Base-by-base conservation (phyloP, 2,888 invertebrate species). In the Melinaea marsaeus region DNA sequence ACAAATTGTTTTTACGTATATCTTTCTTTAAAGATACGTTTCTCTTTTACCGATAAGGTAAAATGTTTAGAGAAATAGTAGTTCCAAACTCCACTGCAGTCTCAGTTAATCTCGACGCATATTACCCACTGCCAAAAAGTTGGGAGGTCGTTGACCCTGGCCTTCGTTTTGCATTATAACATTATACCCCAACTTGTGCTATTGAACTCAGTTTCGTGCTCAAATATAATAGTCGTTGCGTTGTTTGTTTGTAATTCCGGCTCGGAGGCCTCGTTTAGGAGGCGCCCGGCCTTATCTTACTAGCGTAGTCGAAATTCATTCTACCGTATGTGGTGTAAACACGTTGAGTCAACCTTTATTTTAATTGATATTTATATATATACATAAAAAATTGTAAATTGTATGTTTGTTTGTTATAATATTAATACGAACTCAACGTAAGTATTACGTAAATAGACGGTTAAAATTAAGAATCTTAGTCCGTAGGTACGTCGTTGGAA, bases 231-330 rank as follows among this genome's bases (percentile, higher is more conserved):
- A 69, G 60, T 68, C 70, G 69, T 72, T 77, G 76, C 77, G 79
- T 78, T 85, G 82, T 85, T 84, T 87, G 85, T 86, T 86, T 84
- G 84, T 82, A 73, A 78, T 80, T 78, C 75, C 78, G 71, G 65
- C 77, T 74, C 75, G 76, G 85, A 83, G 86, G 86, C 88, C 88
- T 77, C 80, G 79, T 79, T 79, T 79, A 84, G 86, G 84, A 86
- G 86, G 86, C 84, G 85, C 84, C 80, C 75, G 22, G 22, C 22
- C 78, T 83, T 87, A 87, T 88, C 84, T 83, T 79, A 75, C 75
- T 74, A 80, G 79, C 81, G 76, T 78, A 79, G 79, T 78, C 80
- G 79, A 82, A 86, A 84, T 78, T 81, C 79, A 79, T 77, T 84
- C 81, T 78, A 71, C 80, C 82, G 80, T 84, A 79, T 85, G 83